Evolutionary conservation across 2,888 invertebrate genomes (phyloP), one percentile per base, ranked within the genome.

Genomic region (Ophion ventricosus): DNA sequence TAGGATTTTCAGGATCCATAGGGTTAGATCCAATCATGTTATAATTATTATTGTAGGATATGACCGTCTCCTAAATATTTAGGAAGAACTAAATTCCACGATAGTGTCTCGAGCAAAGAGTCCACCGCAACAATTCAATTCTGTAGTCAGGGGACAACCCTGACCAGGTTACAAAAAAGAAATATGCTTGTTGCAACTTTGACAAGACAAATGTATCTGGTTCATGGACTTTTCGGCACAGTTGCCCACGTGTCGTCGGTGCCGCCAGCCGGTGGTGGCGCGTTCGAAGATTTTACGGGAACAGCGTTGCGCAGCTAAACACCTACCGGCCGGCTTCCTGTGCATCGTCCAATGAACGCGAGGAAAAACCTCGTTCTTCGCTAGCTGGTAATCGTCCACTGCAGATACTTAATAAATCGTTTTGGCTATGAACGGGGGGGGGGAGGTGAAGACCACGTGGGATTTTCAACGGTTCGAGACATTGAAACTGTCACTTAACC

Each of bases 241-340:
- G 23, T 66, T 43, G 54, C 57, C 57, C 57, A 35, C 35, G 35
- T 35, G 35, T 35, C 17, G n/a, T 35, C 73, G 61, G n/a, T 25
- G 35, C 59, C 23, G 73, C 84, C 69, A 77, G 88, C 87, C 86
- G 80, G 80, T 83, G 83, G 87, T 87, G 86, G 43, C 78, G 82
- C 86, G 78, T 73, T 83, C 87, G 87, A 87, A 87, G 85, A 85
- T 86, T 85, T 88, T 89, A 87, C 82, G 85, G 85, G 82, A 83
- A 80, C 85, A 84, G 61, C 79, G 80, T 83, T 85, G 81, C 87
- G 77, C 80, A 77, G 83, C 76, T 70, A 69, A 70, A 83, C 64
- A 54, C 57, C 61, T 66, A 75, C 77, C 77, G 76, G 79, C 80
- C 70, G 73, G 77, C 77, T 78, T 80, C 73, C 63, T 69, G 25